Percentiles rank a stretch among this genome's conserved stretches.
phyloP scores from a whole-genome alignment of 2,888 invertebrate genomes.

The Enchytraeus crypticus region DNA sequence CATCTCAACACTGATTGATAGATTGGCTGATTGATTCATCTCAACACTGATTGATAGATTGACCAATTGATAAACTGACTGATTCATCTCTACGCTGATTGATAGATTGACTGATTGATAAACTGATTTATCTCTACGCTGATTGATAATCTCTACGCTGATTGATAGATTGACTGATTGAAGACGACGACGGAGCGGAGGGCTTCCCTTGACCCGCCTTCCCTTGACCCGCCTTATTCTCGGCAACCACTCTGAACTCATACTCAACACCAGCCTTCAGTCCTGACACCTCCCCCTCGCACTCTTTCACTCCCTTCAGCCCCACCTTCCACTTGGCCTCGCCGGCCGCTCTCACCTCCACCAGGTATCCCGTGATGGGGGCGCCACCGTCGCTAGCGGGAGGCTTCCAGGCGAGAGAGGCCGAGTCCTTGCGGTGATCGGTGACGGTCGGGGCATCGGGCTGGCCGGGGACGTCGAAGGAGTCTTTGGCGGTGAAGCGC shows the following conservation, averaged over 20 bases:
- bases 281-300: slow-evolving; percentile 12
- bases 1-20: no score
- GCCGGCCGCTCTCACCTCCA: slow-evolving; percentile 10
- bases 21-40: no score
- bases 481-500: slow-evolving; percentile 22
- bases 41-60: no score
- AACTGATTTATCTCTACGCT: no score
- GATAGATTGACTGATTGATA: no score
- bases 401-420: slow-evolving; percentile 58
- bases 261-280: slow-evolving; percentile 54
- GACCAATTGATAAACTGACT: no score
- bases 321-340: slow-evolving; percentile 19
- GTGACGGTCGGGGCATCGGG: slow-evolving; percentile 30
- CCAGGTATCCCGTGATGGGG: slow-evolving; percentile 34
- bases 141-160: no score
- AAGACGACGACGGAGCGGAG: no score
- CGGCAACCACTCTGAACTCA: slow-evolving; percentile 73
- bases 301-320: slow-evolving; percentile 13
- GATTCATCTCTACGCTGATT: no score
- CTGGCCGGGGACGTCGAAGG: slow-evolving; percentile 21
- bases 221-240: slow-evolving; percentile 60
- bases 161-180: no score
- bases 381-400: slow-evolving; percentile 40
- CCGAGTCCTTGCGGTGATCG: slow-evolving; percentile 59
- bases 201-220: no score